Base-by-base conservation (phyloP, 2,888 invertebrate species). In the Crossocerus cetratus region DNA sequence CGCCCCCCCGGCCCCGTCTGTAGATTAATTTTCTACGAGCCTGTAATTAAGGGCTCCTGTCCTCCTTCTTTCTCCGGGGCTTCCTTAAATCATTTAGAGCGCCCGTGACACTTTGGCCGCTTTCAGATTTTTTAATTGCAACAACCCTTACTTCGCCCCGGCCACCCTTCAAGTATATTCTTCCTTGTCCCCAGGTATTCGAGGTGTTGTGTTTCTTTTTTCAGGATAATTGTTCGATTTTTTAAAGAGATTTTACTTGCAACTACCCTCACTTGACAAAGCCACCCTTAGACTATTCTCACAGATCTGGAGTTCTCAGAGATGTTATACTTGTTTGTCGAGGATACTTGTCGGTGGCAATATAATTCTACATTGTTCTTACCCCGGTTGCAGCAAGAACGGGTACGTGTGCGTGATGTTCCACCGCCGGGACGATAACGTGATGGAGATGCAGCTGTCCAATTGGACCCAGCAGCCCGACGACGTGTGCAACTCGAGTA, bases 391-490 rank as follows among this genome's bases (percentile, higher is more conserved):
- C 92, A 96, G 96, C 84, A 93, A 94, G 84, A 95, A 95, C 18
- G 95, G 96, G 0, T 95, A 94, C 89, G 93, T 94, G 23, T 96
- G 96, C 89, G 93, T 96, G 91, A 92, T 93, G 78, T 93, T 96
- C 90, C 93, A 94, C 89, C 93, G 93, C 58, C 92, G 96, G 67
- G 94, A 94, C 80, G 92, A 92, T 69, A 93, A 93, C 83, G 94
- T 96, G 57, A 93, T 96, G 80, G 95, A 96, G 90, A 92, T 95
- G 83, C 94, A 94, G 86, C 93, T 93, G 84, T 94, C 94, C 67
- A 83, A 85, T 69, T 89, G 89, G 89, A 87, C 87, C 70, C 86
- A 88, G 61, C 86, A 86, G 69, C 92, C 94, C 11, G 93, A 94
- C 79, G 94, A 94, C 84, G 94, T 94, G 1, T 95, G 95, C 91